A percentile compares a stretch with the other conserved stretches of the same genome.
Conservation (phyloP, 2,797 vertebrate species). For the Tamandua tetradactyla region DNA sequence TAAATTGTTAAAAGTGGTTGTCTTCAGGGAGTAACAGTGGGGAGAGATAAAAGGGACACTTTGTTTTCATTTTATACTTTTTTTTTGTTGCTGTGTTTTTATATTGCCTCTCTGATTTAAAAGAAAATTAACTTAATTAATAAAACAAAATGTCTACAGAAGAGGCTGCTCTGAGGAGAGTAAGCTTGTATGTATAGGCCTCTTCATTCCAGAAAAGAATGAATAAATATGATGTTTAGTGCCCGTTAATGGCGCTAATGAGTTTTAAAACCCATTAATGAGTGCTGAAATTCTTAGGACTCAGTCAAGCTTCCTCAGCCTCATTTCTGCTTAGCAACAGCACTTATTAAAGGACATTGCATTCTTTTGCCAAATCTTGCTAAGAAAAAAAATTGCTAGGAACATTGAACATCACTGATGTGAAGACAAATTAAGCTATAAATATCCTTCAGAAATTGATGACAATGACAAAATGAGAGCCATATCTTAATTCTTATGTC, state of each 20-base stretch:
- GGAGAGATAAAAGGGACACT: not conserved
- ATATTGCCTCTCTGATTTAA: not conserved
- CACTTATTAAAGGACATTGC: not conserved
- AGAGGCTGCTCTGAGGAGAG: not conserved
- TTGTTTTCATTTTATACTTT: not conserved
- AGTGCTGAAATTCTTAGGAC: not conserved
- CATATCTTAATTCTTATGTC: not conserved
- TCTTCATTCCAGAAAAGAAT: conserved; percentile 32
- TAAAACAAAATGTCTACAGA: not conserved
- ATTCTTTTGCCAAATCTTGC: not conserved
- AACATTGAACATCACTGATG: conserved; percentile 3
- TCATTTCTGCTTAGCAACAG: not conserved
- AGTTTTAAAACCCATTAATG: not conserved
- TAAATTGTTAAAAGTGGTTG: not conserved
- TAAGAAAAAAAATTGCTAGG: not conserved
- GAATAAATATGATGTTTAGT: not conserved
- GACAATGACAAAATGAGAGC: not conserved
- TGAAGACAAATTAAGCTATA: not conserved
- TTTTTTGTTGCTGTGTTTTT: not conserved
- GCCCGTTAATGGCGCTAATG: not conserved
- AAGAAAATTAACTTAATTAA: conserved; percentile 42
- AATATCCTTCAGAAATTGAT: not conserved
- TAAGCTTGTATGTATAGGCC: not conserved
- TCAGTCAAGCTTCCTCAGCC: not conserved
- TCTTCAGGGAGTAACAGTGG: not conserved